Conservation (phyloP, 2,113 vertebrate species). For the Stercorarius parasiticus region DNA sequence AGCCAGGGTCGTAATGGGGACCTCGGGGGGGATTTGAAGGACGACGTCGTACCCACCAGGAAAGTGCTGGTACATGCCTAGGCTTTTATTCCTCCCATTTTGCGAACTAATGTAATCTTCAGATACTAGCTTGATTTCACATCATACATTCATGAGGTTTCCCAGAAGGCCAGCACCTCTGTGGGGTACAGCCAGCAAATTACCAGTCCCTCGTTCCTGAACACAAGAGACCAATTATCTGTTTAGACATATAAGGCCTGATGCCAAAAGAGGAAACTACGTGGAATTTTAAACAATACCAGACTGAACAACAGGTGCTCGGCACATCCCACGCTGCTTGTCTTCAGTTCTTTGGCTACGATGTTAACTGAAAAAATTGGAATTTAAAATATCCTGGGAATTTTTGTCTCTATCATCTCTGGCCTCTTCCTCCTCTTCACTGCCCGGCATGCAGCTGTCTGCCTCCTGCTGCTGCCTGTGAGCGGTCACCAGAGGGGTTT, state of each 20-base stretch:
- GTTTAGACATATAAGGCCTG: background rate
- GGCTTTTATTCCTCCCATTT: background rate
- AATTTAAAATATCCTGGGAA: background rate
- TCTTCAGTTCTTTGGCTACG: background rate
- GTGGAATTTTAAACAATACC: background rate
- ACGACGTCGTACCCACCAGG: fast-evolving
- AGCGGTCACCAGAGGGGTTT: background rate
- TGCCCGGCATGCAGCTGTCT: background rate
- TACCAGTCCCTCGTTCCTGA: fast-evolving
- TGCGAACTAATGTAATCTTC: background rate
- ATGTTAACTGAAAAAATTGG: background rate
- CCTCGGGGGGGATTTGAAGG: background rate
- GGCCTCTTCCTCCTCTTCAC: background rate
- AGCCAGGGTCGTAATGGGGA: fast-evolving
- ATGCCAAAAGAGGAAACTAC: background rate
- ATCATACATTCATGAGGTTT: fast-evolving
- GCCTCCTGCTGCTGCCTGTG: background rate
- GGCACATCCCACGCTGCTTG: fast-evolving
- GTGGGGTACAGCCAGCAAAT: fast-evolving
- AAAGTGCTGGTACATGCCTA: fast-evolving
- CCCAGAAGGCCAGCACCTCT: background rate
- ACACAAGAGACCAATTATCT: fast-evolving
- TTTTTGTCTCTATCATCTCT: background rate
- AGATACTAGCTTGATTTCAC: background rate
- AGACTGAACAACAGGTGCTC: background rate